A percentile compares a stretch with the other conserved stretches of the same genome.
Evolutionary conservation across 2,888 invertebrate genomes (phyloP).

Genomic region (Oscheius sp.): DNA sequence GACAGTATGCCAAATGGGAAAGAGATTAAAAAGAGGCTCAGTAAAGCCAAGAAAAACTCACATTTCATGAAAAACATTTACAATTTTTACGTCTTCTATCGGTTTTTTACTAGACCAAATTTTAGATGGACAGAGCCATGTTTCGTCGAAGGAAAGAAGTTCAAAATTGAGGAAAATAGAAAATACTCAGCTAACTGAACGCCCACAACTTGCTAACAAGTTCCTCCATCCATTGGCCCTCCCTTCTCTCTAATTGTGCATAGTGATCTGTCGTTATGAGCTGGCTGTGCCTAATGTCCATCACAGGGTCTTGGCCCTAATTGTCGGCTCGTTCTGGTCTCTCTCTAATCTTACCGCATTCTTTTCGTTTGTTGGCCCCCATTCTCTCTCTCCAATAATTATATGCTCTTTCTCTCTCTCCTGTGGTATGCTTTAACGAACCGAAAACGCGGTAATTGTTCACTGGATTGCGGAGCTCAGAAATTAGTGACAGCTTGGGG

Average conservation of each 20-base stretch:
- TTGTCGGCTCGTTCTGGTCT: background rate
- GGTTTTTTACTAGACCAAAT: too few species aligned
- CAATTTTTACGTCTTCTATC: too few species aligned
- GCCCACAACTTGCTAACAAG: background rate
- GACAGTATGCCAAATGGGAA: too few species aligned
- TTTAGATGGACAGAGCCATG: too few species aligned
- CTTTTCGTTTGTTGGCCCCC: background rate
- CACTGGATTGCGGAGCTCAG: slow-evolving; percentile 32
- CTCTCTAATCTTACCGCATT: slow-evolving; percentile 7
- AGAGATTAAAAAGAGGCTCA: too few species aligned
- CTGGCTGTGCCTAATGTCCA: slow-evolving; percentile 16
- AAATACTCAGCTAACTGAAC: too few species aligned
- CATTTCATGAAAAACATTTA: too few species aligned
- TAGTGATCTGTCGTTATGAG: slow-evolving; percentile 13
- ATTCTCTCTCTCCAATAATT: slow-evolving; percentile 30
- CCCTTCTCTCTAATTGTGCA: too few species aligned
- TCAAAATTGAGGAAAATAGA: background rate
- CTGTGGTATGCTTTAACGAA: slow-evolving; percentile 38
- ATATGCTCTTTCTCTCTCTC: slow-evolving; percentile 12
- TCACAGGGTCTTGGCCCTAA: background rate
- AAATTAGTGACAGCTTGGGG: slow-evolving; percentile 28
- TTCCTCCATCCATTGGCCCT: background rate
- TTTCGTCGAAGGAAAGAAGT: too few species aligned
- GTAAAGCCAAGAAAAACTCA: too few species aligned
- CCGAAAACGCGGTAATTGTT: slow-evolving; percentile 40